These are phyloP conservation scores for Gila orcuttii DNA, from an alignment of 2,113 vertebrate genomes.

Conservation along the genomic window DNA sequence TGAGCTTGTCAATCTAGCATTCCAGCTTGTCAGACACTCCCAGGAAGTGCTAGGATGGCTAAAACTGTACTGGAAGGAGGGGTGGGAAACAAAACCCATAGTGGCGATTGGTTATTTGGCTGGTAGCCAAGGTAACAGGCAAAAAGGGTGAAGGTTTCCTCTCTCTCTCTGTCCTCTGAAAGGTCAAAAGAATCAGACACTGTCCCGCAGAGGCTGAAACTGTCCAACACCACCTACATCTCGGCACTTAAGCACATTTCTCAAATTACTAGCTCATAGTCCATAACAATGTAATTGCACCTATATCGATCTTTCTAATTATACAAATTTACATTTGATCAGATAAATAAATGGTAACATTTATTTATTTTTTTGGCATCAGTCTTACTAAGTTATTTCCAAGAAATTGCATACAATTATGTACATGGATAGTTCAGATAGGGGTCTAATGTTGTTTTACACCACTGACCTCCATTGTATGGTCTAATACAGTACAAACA, in stretches of 20 bases:
- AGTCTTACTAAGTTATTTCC: neutral
- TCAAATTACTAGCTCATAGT: constrained; percentile 23
- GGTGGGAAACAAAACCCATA: constrained; percentile 74
- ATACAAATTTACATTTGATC: constrained; percentile 1
- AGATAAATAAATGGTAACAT: neutral
- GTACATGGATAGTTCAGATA: too few relatives aligned
- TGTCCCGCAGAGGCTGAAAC: constrained; percentile 26
- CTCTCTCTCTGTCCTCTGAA: constrained; percentile 42
- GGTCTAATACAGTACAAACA: too few relatives aligned
- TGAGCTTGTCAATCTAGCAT: constrained; percentile 64
- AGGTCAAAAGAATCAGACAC: constrained; percentile 45
- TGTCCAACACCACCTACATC: constrained; percentile 28
- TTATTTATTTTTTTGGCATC: neutral
- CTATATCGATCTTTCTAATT: constrained; percentile 22
- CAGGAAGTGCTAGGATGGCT: constrained; percentile 65
- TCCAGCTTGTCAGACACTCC: constrained; percentile 70
- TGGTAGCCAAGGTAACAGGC: constrained; percentile 67
- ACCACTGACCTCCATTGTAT: too few relatives aligned
- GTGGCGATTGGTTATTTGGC: constrained; percentile 76
- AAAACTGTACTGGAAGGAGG: constrained; percentile 51
- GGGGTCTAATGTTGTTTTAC: too few relatives aligned
- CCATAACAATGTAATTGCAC: constrained; percentile 19
- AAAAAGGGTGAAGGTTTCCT: constrained; percentile 51
- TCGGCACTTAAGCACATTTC: constrained; percentile 30
- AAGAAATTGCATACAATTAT: neutral